These are phyloP conservation scores for Mythimna loreyi DNA, from an alignment of 2,888 invertebrate species.

Conservation along the genomic window DNA sequence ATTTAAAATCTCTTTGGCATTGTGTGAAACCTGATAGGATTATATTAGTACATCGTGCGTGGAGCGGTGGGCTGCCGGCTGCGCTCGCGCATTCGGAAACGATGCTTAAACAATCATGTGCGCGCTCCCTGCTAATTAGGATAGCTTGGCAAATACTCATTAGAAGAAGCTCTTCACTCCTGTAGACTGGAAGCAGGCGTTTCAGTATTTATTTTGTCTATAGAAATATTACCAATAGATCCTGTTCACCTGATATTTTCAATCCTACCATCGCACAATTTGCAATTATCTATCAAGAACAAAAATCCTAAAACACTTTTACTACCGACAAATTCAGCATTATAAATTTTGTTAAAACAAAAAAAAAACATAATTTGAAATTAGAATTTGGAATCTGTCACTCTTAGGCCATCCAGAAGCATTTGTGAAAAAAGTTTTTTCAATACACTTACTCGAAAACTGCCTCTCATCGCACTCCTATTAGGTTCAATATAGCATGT, in stretches of 20 bases:
- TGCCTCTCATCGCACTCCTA: too few relatives aligned
- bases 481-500: too few relatives aligned
- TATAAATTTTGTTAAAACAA: too few relatives aligned
- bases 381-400: too few relatives aligned
- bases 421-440: too few relatives aligned
- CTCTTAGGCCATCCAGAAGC: too few relatives aligned
- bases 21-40: slow-evolving; percentile 65
- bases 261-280: not conserved
- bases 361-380: too few relatives aligned
- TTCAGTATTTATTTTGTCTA: slow-evolving; percentile 16
- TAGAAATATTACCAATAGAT: not conserved
- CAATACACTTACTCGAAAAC: too few relatives aligned
- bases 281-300: too few relatives aligned
- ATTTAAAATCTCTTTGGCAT: slow-evolving; percentile 60
- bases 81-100: slow-evolving; percentile 51
- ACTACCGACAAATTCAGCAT: too few relatives aligned
- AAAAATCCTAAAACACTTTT: too few relatives aligned
- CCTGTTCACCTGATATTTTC: not conserved
- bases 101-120: slow-evolving; percentile 55
- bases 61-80: slow-evolving; percentile 29
- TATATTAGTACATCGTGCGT: slow-evolving; percentile 54
- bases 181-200: slow-evolving; percentile 22
- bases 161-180: slow-evolving; percentile 39
- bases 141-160: slow-evolving; percentile 56
- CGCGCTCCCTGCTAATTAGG: slow-evolving; percentile 51